These are phyloP conservation scores for Psophia crepitans DNA, from an alignment of 2,113 vertebrate species.

Conservation along the genomic window DNA sequence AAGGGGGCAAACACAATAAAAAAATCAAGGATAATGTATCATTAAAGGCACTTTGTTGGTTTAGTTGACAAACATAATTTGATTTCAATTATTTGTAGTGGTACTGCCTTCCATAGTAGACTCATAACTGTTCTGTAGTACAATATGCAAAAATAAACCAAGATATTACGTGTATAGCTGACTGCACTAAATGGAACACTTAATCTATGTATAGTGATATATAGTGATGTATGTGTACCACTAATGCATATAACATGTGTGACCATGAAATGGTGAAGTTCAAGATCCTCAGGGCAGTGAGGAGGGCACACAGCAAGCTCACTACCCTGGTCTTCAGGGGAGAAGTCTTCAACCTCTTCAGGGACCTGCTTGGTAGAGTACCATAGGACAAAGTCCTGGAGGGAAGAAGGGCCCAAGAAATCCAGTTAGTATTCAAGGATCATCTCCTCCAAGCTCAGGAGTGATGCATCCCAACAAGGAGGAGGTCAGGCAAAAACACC, in stretches of 20 bases:
- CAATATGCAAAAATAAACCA: not conserved
- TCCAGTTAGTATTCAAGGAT: too few species aligned
- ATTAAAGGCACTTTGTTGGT: not conserved
- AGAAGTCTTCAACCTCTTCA: too few species aligned
- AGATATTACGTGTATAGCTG: not conserved
- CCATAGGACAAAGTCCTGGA: too few species aligned
- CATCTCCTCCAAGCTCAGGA: too few species aligned
- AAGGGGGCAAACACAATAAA: not conserved
- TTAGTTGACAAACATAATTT: conserved; percentile 31
- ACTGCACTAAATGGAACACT: not conserved
- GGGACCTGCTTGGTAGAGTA: too few species aligned
- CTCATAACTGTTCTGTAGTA: not conserved
- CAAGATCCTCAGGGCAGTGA: too few species aligned
- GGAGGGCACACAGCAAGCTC: too few species aligned
- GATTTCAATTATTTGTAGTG: conserved; percentile 41
- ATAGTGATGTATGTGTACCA: not conserved
- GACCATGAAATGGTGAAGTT: too few species aligned
- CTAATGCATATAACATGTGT: not conserved
- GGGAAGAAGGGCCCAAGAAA: too few species aligned
- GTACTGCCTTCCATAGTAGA: not conserved
- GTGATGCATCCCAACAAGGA: too few species aligned
- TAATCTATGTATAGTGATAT: not conserved
- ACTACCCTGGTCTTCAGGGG: too few species aligned
- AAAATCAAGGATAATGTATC: not conserved
- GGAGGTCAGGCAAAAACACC: too few species aligned